Percentiles rank a stretch among this genome's conserved stretches.
phyloP scores from a whole-genome alignment of 2,797 vertebrate genomes.

The Heterohyrax brucei region DNA sequence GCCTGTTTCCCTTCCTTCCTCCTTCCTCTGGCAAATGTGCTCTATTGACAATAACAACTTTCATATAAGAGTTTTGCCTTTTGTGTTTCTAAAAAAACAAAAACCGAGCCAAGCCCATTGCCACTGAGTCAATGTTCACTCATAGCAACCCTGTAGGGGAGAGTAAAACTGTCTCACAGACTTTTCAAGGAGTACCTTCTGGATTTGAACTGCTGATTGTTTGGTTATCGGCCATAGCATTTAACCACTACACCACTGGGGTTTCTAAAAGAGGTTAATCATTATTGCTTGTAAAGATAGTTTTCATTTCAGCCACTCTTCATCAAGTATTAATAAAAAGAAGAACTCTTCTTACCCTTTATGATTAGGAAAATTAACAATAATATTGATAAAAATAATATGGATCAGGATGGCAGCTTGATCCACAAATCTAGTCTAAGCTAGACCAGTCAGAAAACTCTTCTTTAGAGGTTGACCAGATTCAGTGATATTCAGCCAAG shows the following conservation, averaged over 20 bases:
- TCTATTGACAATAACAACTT: background rate
- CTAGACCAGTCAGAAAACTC: background rate
- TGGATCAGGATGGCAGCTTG: background rate
- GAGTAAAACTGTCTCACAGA: too few species aligned
- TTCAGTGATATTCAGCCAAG: background rate
- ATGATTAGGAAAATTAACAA: background rate
- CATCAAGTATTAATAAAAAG: slow-evolving; percentile 20
- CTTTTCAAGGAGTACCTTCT: too few species aligned
- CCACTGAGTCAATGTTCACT: too few species aligned
- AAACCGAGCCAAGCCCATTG: too few species aligned
- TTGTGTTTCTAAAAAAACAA: slow-evolving; percentile 13
- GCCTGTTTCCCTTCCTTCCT: too few species aligned
- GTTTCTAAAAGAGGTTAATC: background rate
- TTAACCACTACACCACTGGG: too few species aligned
- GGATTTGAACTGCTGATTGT: too few species aligned
- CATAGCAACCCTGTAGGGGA: too few species aligned
- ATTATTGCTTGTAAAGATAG: background rate
- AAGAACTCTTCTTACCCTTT: background rate
- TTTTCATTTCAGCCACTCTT: slow-evolving; percentile 18
- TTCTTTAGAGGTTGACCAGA: slow-evolving; percentile 13
- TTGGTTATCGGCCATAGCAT: too few species aligned
- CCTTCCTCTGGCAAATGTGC: background rate
- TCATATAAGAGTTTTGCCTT: background rate
- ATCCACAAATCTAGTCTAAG: background rate
- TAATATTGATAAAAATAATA: background rate